Conservation (phyloP, 2,888 invertebrate species). For the Drosophila mulleri region DNA sequence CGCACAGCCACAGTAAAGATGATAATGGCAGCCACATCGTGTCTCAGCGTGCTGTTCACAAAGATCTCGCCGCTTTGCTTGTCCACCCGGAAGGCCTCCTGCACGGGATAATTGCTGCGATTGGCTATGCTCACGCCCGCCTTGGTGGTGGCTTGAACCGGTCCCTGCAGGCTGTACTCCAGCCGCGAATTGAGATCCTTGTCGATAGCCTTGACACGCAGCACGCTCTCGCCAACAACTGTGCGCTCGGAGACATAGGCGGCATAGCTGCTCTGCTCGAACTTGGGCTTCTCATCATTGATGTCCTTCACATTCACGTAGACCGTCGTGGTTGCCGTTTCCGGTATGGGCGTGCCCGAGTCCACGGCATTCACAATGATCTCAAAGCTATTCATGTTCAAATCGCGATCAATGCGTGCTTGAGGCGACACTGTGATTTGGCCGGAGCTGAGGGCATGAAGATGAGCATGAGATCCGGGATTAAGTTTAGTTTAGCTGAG, state of each 20-base stretch:
- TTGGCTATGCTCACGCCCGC: slow-evolving; percentile 89
- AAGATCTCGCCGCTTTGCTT: slow-evolving; percentile 89
- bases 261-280: slow-evolving; percentile 88
- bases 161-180: slow-evolving; percentile 89
- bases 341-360: slow-evolving; percentile 90
- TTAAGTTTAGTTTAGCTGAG: background rate
- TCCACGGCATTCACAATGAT: slow-evolving; percentile 91
- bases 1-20: slow-evolving; percentile 90
- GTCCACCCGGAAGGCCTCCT: slow-evolving; percentile 89
- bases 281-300: slow-evolving; percentile 93
- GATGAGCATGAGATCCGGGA: background rate
- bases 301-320: slow-evolving; percentile 90
- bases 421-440: slow-evolving; percentile 90
- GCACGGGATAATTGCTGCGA: slow-evolving; percentile 88
- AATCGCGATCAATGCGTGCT: slow-evolving; percentile 89
- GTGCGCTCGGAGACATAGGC: slow-evolving; percentile 91
- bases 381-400: slow-evolving; percentile 89
- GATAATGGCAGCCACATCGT: slow-evolving; percentile 90
- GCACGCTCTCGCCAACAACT: slow-evolving; percentile 87
- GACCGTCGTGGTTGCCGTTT: slow-evolving; percentile 91
- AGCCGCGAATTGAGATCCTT: slow-evolving; percentile 89
- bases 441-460: slow-evolving; percentile 86
- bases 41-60: slow-evolving; percentile 89
- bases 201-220: slow-evolving; percentile 89
- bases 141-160: slow-evolving; percentile 90